Conservation (phyloP, 2,797 vertebrate species). For the Gymnothorax javanicus region DNA sequence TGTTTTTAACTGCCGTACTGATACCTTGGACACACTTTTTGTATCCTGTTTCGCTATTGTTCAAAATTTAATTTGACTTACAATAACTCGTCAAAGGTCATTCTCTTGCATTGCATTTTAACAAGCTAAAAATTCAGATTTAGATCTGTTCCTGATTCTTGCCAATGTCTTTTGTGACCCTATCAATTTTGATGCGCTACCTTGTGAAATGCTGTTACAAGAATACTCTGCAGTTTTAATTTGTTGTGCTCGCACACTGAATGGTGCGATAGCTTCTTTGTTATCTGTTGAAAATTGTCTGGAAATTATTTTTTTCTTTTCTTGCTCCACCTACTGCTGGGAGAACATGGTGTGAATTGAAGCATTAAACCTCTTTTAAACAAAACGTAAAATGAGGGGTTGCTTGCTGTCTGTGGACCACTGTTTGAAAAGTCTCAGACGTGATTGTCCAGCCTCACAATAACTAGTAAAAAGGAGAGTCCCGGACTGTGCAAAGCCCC, state of each 20-base stretch:
- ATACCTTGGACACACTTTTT: not conserved
- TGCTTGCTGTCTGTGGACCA: constrained; percentile 60
- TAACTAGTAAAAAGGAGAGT: constrained; percentile 61
- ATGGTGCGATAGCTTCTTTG: not conserved
- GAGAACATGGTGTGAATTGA: constrained; percentile 48
- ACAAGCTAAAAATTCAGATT: not conserved
- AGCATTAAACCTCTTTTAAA: constrained; percentile 62
- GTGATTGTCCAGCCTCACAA: constrained; percentile 61
- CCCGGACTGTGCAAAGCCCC: constrained; percentile 50
- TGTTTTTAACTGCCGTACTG: not conserved
- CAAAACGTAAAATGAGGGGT: constrained; percentile 61
- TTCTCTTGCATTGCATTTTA: not conserved
- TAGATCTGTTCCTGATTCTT: not conserved
- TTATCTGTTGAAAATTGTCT: not conserved
- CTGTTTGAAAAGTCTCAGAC: constrained; percentile 62
- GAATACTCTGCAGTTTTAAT: not conserved
- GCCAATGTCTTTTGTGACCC: not conserved
- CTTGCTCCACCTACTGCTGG: not conserved
- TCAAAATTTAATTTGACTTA: not conserved
- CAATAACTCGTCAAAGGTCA: not conserved
- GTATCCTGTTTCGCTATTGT: not conserved
- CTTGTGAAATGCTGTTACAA: not conserved
- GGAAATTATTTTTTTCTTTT: constrained; percentile 15
- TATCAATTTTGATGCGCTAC: not conserved
- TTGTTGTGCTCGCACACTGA: not conserved